Base-by-base conservation (phyloP, 2,113 vertebrate species). In the Bubalus kerabau region DNA sequence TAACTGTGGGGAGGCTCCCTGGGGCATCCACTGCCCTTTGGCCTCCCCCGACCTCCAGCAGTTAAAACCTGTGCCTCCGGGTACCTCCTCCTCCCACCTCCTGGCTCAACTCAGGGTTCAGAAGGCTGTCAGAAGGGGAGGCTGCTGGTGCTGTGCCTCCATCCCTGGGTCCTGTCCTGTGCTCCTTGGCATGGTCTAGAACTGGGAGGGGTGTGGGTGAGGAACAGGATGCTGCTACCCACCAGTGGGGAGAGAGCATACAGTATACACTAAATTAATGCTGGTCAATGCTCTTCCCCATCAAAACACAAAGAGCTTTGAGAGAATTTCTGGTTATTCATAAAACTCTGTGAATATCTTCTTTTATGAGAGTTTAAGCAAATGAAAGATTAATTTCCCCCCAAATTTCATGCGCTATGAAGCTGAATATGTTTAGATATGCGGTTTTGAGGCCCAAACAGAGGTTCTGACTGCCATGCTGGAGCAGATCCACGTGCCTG, bases 401-500 rank as follows among this genome's bases (percentile, higher is more conserved):
- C 46, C 8, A 30, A 3, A 6, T 95, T 98, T 24, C 87, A 99
- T 99, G 99, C 97, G 99, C 99, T 74, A 99, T 97, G 99, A 99
- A 92, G 98, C 99, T 96, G 52, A 83, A 56, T 99, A 99, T 2
- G 98, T 99, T 86, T 98, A 99, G 93, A 99, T 98, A 1, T 95
- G 99, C 81, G 99, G 99, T 93, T 99, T 99, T 59, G 91, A 98
- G 2, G 98, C 99, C 88, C 98, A 97, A 97, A 99, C 98, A 67
- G 99, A 99, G 97, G 99, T 99, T 93, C 99, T 99, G 62, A 99
- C 99, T 90, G 99, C 99, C 97, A 98, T 30, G 98, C 99, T 92
- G 99, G 99, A 36, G 98, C 99, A 10, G 98, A 98, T 60, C 98
- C 99, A n/a, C 99, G 99, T 94, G 98, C 83, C 2, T 99, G 99